These are phyloP conservation scores for Thymelicus lineola DNA, from an alignment of 2,888 invertebrate genomes.

Conservation along the genomic window DNA sequence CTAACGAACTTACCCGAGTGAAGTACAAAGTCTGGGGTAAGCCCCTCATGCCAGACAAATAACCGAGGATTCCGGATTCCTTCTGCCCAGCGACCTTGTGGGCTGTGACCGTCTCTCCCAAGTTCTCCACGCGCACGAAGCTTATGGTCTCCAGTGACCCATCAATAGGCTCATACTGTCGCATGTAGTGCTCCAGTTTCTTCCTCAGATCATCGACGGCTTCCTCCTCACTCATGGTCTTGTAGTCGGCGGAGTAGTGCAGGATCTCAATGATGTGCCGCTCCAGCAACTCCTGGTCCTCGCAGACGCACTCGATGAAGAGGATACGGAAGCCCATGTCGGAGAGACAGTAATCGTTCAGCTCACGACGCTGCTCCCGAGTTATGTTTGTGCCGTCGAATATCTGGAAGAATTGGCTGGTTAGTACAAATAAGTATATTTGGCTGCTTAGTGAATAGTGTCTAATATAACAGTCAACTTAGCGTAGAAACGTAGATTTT, in stretches of 20 bases:
- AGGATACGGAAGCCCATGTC: slow-evolving; percentile 93
- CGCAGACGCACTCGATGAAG: slow-evolving; percentile 96
- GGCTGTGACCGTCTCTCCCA: slow-evolving; percentile 89
- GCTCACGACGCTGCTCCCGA: slow-evolving; percentile 90
- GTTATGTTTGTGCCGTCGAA: slow-evolving; percentile 97
- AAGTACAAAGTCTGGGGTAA: slow-evolving; percentile 94
- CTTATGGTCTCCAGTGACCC: slow-evolving; percentile 83
- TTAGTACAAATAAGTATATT: background rate
- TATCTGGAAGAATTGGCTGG: slow-evolving; percentile 84
- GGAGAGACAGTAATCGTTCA: slow-evolving; percentile 89
- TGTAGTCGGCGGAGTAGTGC: slow-evolving; percentile 94
- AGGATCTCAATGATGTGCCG: slow-evolving; percentile 89
- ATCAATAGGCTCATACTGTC: slow-evolving; percentile 92
- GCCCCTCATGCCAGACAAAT: slow-evolving; percentile 93
- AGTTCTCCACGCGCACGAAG: slow-evolving; percentile 79
- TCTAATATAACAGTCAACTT: too few species aligned
- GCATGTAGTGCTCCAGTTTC: slow-evolving; percentile 93
- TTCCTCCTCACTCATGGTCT: slow-evolving; percentile 90
- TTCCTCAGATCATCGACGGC: slow-evolving; percentile 92
- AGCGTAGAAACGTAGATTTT: too few species aligned
- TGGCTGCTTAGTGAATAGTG: too few species aligned
- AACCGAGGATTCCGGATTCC: slow-evolving; percentile 94
- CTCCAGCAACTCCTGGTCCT: slow-evolving; percentile 86
- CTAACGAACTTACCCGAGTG: slow-evolving; percentile 93
- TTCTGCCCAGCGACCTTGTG: slow-evolving; percentile 91